Conservation (phyloP, 92 coral and sea anemone species). For the Muricea muricata region DNA sequence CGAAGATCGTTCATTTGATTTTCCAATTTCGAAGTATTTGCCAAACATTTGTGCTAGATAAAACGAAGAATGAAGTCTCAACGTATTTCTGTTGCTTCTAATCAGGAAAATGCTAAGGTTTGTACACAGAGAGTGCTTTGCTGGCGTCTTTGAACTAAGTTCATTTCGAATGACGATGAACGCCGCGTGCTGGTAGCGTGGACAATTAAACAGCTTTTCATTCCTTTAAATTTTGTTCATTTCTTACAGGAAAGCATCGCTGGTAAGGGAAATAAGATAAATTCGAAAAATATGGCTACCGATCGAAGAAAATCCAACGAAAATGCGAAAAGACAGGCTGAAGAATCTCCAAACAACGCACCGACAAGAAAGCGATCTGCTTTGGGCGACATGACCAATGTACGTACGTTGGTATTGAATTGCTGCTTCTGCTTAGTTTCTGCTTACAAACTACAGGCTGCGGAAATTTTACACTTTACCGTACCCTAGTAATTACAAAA, state of each 20-base stretch:
- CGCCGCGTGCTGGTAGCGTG: conserved; percentile 15
- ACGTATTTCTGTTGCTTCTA: neutral
- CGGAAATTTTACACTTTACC: too few relatives aligned
- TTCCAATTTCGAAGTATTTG: neutral
- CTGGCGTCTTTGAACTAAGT: neutral
- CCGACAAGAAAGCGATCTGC: conserved; percentile 93
- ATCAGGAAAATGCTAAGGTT: conserved; percentile 30
- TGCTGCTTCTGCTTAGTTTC: too few relatives aligned
- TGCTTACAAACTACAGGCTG: too few relatives aligned
- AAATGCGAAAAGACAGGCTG: conserved; percentile 81
- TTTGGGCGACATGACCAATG: conserved; percentile 95
- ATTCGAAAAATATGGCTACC: conserved; percentile 47
- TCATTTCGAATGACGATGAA: conserved; percentile 20
- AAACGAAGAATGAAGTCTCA: conserved; percentile 10
- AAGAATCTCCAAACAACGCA: conserved; percentile 79
- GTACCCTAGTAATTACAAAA: too few relatives aligned
- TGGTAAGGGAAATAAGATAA: conserved; percentile 60
- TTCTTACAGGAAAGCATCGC: conserved; percentile 44
- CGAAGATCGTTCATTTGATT: neutral
- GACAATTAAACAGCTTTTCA: conserved; percentile 14
- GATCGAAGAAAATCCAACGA: conserved; percentile 60
- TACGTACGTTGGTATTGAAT: too few relatives aligned
- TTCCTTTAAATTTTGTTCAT: neutral
- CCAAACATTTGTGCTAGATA: neutral
- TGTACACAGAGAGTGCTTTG: neutral